A percentile compares a stretch with the other conserved stretches of the same genome.
These are phyloP conservation scores for Phenacoccus solenopsis DNA, from an alignment of 1,140 invertebrate genomes.

Conservation along the genomic window DNA sequence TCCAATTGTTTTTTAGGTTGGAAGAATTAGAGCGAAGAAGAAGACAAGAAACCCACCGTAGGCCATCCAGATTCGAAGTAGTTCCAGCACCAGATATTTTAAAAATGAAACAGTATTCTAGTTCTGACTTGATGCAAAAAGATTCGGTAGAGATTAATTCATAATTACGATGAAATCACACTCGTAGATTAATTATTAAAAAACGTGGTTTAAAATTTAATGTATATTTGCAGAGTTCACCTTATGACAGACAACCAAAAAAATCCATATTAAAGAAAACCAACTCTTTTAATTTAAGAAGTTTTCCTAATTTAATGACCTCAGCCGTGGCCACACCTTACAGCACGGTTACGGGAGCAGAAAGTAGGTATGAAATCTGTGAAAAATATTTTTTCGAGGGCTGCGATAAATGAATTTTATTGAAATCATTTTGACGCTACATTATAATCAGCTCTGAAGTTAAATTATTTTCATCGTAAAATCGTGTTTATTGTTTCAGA, in stretches of 20 bases:
- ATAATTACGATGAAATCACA: too few relatives aligned
- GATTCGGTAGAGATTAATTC: background rate
- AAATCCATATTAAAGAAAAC: constrained; percentile 89
- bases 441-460: too few relatives aligned
- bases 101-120: constrained; percentile 36
- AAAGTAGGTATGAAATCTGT: constrained; percentile 50
- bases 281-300: constrained; percentile 70
- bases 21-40: constrained; percentile 41
- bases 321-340: constrained; percentile 60
- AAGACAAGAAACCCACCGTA: constrained; percentile 36
- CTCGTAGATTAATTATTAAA: too few relatives aligned
- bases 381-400: too few relatives aligned
- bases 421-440: background rate
- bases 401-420: background rate
- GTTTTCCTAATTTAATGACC: constrained; percentile 48
- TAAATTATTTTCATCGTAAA: background rate
- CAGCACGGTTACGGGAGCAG: constrained; percentile 73
- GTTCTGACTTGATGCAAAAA: background rate
- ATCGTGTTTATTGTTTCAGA: constrained; percentile 34
- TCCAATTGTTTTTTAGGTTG: constrained; percentile 19
- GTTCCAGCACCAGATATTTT: constrained; percentile 51
- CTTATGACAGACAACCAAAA: constrained; percentile 41
- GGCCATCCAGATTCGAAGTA: constrained; percentile 58
- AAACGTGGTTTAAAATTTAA: too few relatives aligned
- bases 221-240: background rate